Base-by-base conservation (phyloP, 2,888 invertebrate species). In the Lordiphosa fenestrarum region DNA sequence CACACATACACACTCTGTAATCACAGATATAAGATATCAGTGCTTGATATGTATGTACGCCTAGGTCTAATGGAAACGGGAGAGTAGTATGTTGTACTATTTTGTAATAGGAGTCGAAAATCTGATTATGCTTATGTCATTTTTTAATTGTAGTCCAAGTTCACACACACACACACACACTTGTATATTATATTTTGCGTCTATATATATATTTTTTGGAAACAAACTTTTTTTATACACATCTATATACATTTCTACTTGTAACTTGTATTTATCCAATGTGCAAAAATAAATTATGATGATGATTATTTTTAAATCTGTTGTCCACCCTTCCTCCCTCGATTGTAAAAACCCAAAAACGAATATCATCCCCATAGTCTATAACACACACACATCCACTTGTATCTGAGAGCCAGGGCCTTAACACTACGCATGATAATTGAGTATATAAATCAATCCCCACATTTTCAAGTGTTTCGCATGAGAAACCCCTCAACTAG, bases 221-320 rank as follows among this genome's bases (percentile, higher is more conserved):
- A 66, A 59, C 50, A 46, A 41, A 56, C 44, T 54, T 69, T 64
- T 76, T 68, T 56, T 69, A 50, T 62, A 62, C 54, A 62, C 25
- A 25, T 25, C 25, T 44, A 74, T 51, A 73, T 56, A 77, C 52
- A 68, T 66, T 66, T 51, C 53, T 70, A 85, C 64, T 65, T 83
- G 69, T 85, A 80, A 76, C 85, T 73, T 83, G 68, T 84, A 80
- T 83, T 84, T 84, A 84, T 83, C 75, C 67, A 25, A 72, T 84
- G 85, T 80, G 85, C 83, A 78, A 81, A 67, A 78, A 84, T 84
- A 81, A 81, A 85, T 76, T 80, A 73, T 71, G 40, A 53, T 67
- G 73, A 82, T 77, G 84, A 75, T 84, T 83, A 30, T 30, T 81
- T 78, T 80, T 67, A 71, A 67, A 56, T 59, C 38, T 44, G 15